phyloP scores from a whole-genome alignment of 2,797 vertebrate species.

The Enteromius argenteus region DNA sequence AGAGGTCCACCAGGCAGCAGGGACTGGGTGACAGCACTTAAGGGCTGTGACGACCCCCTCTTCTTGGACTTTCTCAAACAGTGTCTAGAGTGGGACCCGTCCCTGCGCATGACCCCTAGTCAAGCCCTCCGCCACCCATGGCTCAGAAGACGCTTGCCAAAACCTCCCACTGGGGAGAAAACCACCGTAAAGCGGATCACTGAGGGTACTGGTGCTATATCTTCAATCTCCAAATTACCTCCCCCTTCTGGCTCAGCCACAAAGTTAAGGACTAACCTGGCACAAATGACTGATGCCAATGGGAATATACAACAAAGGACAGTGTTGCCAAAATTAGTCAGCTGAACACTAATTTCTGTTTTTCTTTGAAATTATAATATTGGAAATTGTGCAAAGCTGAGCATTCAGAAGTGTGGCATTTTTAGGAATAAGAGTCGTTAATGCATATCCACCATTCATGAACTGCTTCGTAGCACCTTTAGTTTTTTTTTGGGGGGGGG shows the following conservation, averaged over 20 bases:
- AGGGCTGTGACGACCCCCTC: conserved; percentile 94
- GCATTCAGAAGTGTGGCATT: conserved; percentile 69
- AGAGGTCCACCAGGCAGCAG: conserved; percentile 92
- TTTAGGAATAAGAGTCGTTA: conserved; percentile 78
- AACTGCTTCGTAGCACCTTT: conserved; percentile 85
- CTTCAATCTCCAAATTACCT: conserved; percentile 96
- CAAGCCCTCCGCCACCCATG: conserved; percentile 95
- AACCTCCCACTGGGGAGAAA: conserved; percentile 90
- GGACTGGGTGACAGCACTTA: conserved; percentile 91
- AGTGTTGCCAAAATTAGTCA: conserved; percentile 98
- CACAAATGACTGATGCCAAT: conserved; percentile 96
- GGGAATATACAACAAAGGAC: conserved; percentile 98
- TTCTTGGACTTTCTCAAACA: conserved; percentile 98
- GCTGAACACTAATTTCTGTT: conserved; percentile 79
- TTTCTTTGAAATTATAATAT: conserved; percentile 44
- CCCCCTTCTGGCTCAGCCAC: conserved; percentile 89
- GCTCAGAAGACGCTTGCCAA: conserved; percentile 94
- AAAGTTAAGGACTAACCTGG: conserved; percentile 97
- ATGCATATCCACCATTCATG: conserved; percentile 80
- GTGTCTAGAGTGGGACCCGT: conserved; percentile 98
- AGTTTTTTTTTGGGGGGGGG: conserved; percentile 52
- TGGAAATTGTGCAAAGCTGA: conserved; percentile 57
- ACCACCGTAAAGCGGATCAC: conserved; percentile 84
- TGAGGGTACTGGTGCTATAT: conserved; percentile 89
- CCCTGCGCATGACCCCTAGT: conserved; percentile 90